A percentile compares a stretch with the other conserved stretches of the same genome.
These are phyloP conservation scores for Phaethon lepturus DNA, from an alignment of 2,113 vertebrate species.

Conservation along the genomic window DNA sequence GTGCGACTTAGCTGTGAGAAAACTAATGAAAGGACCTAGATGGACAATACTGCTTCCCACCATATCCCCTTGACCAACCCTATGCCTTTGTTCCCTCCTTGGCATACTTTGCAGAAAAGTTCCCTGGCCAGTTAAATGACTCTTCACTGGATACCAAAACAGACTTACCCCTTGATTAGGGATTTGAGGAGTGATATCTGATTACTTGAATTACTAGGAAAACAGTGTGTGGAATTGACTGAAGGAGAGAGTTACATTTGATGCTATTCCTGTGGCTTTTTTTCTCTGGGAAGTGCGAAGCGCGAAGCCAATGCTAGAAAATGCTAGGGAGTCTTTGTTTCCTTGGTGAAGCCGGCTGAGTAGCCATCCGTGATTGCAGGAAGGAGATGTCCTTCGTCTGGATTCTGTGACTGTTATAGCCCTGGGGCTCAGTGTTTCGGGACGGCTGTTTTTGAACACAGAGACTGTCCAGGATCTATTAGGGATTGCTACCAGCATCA, in stretches of 20 bases:
- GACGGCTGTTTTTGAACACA: background rate
- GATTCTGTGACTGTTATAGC: background rate
- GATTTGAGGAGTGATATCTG: background rate
- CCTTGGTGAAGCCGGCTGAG: background rate
- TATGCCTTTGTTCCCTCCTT: background rate
- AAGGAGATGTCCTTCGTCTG: background rate
- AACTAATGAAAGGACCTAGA: background rate
- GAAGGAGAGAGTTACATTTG: background rate
- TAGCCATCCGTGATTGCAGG: rapidly evolving
- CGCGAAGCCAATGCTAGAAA: background rate
- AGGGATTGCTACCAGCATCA: background rate
- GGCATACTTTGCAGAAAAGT: background rate
- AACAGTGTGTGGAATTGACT: background rate
- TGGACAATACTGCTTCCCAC: background rate
- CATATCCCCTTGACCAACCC: rapidly evolving
- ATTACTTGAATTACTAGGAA: background rate
- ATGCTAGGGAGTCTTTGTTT: background rate
- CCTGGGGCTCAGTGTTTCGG: background rate
- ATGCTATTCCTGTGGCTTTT: background rate
- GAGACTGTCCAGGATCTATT: background rate
- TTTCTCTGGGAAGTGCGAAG: background rate
- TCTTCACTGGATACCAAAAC: background rate
- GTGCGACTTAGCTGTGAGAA: background rate
- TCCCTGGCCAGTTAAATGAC: background rate
- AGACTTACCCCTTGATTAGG: background rate